phyloP scores from a whole-genome alignment of 1,140 invertebrate species.

The Musca domestica region DNA sequence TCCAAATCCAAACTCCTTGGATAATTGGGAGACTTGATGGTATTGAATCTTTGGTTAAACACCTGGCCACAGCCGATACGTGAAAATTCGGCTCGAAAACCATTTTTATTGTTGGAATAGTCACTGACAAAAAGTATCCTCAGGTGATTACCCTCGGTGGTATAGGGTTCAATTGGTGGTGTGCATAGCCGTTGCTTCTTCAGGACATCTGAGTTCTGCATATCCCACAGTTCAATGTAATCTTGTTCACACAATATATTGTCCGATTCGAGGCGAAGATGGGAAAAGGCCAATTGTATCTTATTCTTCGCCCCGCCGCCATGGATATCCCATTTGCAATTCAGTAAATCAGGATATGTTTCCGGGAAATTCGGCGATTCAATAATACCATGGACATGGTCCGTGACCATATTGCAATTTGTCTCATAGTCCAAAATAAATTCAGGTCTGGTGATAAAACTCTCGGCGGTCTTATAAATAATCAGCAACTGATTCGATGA shows the following conservation, averaged over 20 bases:
- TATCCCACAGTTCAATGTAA: conserved; percentile 56
- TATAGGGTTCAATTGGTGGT: conserved; percentile 8
- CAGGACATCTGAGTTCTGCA: conserved; percentile 34
- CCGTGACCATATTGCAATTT: conserved; percentile 57
- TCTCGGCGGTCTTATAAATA: conserved; percentile 28
- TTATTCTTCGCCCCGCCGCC: conserved; percentile 64
- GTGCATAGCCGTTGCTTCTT: conserved; percentile 56
- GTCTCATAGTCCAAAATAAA: conserved; percentile 38
- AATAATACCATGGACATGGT: conserved; percentile 53
- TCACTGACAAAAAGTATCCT: conserved; percentile 60
- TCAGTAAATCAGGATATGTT: conserved; percentile 58
- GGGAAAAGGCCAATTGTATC: conserved; percentile 71
- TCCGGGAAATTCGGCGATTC: conserved; percentile 73
- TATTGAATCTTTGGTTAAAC: conserved; percentile 16
- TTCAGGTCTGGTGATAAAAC: background rate
- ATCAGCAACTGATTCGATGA: conserved; percentile 37
- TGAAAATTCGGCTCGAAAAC: conserved; percentile 58
- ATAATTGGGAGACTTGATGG: conserved; percentile 35
- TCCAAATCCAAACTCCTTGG: conserved; percentile 66
- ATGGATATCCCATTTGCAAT: conserved; percentile 76
- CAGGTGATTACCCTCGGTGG: conserved; percentile 37
- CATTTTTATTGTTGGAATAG: conserved; percentile 30
- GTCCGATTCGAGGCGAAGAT: conserved; percentile 65
- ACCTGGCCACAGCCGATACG: conserved; percentile 53
- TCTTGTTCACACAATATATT: conserved; percentile 57